phyloP scores from a whole-genome alignment of 2,113 vertebrate genomes.

The Fukomys damarensis region DNA sequence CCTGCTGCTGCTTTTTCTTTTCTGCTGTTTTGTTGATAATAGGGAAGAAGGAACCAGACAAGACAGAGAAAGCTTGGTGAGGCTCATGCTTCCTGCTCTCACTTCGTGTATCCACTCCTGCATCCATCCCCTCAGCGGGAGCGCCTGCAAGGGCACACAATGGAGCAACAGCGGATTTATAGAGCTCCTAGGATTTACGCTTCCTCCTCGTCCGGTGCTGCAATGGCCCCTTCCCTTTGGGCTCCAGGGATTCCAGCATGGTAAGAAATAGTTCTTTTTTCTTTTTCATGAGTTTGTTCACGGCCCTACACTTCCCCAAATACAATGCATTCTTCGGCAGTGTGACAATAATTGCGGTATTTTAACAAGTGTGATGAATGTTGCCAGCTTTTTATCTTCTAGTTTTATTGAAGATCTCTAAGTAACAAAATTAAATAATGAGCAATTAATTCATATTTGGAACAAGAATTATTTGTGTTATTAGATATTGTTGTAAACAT shows the following conservation, averaged over 20 bases:
- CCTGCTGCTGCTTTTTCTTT: background rate
- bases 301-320: background rate
- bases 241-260: background rate
- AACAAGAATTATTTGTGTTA: background rate
- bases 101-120: no score
- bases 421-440: background rate
- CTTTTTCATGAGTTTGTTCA: background rate
- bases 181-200: background rate
- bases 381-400: background rate
- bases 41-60: background rate
- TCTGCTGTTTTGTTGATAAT: background rate
- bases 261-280: background rate
- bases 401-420: background rate
- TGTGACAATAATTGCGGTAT: background rate
- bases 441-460: background rate
- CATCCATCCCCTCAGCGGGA: background rate
- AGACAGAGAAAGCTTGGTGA: background rate
- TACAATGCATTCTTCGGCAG: background rate
- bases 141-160: background rate
- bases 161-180: background rate
- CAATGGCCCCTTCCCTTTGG: background rate
- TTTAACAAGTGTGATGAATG: background rate
- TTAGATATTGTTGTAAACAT: background rate
- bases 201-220: background rate
- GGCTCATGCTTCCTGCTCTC: background rate